phyloP scores from a whole-genome alignment of 2,113 vertebrate species.

The Gymnobelideus leadbeateri region DNA sequence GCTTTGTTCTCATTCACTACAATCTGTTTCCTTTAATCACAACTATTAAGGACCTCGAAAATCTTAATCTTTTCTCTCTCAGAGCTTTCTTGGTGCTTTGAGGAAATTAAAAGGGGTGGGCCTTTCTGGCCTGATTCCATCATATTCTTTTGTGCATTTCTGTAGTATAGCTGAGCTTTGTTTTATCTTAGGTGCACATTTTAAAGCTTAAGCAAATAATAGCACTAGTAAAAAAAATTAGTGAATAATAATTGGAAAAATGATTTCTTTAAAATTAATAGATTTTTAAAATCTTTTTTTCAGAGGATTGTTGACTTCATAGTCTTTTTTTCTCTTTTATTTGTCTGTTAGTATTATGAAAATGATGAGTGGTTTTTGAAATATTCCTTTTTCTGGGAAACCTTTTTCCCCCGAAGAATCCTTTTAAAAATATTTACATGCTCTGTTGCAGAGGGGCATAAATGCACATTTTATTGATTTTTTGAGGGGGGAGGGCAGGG shows the following conservation, averaged over 20 bases:
- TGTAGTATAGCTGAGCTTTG: too few relatives aligned
- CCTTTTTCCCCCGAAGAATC: neutral
- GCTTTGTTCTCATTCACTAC: neutral
- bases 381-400: neutral
- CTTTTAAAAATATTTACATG: neutral
- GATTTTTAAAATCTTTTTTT: neutral
- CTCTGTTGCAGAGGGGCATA: neutral
- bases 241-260: neutral
- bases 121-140: neutral
- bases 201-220: constrained; percentile 8
- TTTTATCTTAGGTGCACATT: neutral
- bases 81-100: neutral
- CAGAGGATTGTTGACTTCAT: neutral
- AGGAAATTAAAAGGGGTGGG: neutral
- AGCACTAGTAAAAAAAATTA: neutral
- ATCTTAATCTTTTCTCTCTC: neutral
- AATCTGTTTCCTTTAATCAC: too few relatives aligned
- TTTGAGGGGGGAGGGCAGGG: too few relatives aligned
- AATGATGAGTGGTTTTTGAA: neutral
- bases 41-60: too few relatives aligned
- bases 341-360: neutral
- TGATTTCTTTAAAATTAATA: neutral
- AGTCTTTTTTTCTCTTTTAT: neutral
- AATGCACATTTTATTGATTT: too few relatives aligned
- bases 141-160: neutral